phyloP scores from a whole-genome alignment of 2,797 vertebrate species.

The Tachyglossus aculeatus region DNA sequence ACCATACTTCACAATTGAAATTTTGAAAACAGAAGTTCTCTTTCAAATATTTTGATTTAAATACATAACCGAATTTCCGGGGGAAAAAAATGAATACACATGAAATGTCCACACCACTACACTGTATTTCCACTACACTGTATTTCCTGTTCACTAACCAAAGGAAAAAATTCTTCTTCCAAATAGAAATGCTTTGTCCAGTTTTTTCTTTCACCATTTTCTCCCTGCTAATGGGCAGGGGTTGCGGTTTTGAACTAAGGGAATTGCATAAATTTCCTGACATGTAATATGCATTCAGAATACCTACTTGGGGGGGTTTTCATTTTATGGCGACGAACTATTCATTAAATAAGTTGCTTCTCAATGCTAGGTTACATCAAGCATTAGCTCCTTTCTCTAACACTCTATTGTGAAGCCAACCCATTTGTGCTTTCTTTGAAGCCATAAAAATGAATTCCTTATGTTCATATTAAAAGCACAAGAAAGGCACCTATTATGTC shows the following conservation, averaged over 20 bases:
- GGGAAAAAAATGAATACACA: neutral
- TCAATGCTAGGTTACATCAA: constrained; percentile 36
- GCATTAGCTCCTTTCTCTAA: constrained; percentile 37
- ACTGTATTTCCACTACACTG: constrained; percentile 7
- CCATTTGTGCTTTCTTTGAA: constrained; percentile 58
- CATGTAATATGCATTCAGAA: constrained; percentile 46
- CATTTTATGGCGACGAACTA: constrained; percentile 38
- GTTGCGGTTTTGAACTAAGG: constrained; percentile 23
- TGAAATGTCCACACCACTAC: neutral
- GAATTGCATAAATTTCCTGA: constrained; percentile 32
- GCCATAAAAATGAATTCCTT: constrained; percentile 41
- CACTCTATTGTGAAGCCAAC: constrained; percentile 22
- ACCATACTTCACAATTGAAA: no score
- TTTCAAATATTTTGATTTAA: constrained; percentile 16
- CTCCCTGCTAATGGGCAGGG: constrained; percentile 15
- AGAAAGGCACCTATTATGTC: constrained; percentile 52
- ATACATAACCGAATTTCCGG: no score
- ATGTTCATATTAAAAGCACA: constrained; percentile 51
- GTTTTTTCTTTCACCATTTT: constrained; percentile 36
- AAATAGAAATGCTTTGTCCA: neutral
- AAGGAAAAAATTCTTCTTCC: constrained; percentile 7
- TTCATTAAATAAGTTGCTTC: constrained; percentile 47
- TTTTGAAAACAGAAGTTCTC: no score
- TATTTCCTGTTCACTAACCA: constrained; percentile 3
- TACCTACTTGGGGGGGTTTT: constrained; percentile 38